Percentiles rank a stretch among this genome's conserved stretches.
phyloP scores from a whole-genome alignment of 2,113 vertebrate species.

The Tetrax tetrax region DNA sequence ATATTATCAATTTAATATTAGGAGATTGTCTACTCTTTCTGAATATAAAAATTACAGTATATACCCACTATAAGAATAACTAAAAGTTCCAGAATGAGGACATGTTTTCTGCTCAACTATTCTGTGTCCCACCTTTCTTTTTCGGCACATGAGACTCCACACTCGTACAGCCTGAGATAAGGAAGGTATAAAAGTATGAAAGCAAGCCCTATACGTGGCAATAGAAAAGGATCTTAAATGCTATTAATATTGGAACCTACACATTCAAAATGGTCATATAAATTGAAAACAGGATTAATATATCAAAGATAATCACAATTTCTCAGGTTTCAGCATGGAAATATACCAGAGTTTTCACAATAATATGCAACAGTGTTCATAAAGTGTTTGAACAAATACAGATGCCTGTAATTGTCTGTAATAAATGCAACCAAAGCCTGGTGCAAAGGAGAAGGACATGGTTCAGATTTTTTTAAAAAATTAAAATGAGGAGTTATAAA shows the following conservation, averaged over 20 bases:
- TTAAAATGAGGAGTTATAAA: neutral
- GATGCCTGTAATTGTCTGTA: neutral
- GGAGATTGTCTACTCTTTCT: neutral
- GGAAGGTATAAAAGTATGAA: neutral
- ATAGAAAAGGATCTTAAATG: neutral
- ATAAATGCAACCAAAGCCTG: neutral
- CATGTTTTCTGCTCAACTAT: neutral
- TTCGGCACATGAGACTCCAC: neutral
- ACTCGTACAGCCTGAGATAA: neutral
- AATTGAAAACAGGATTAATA: neutral
- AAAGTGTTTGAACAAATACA: neutral
- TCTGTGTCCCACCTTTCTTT: neutral
- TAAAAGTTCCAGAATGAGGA: neutral
- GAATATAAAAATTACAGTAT: neutral
- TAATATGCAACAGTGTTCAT: neutral
- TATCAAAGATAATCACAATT: neutral
- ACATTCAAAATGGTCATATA: neutral
- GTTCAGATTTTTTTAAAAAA: neutral
- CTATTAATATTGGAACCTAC: neutral
- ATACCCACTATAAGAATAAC: neutral
- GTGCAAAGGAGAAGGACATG: neutral
- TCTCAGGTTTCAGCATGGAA: neutral
- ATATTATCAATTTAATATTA: neutral
- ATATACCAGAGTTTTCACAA: neutral
- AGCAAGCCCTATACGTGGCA: neutral